These are phyloP conservation scores for Bucco capensis DNA, from an alignment of 2,113 vertebrate genomes.

Conservation along the genomic window DNA sequence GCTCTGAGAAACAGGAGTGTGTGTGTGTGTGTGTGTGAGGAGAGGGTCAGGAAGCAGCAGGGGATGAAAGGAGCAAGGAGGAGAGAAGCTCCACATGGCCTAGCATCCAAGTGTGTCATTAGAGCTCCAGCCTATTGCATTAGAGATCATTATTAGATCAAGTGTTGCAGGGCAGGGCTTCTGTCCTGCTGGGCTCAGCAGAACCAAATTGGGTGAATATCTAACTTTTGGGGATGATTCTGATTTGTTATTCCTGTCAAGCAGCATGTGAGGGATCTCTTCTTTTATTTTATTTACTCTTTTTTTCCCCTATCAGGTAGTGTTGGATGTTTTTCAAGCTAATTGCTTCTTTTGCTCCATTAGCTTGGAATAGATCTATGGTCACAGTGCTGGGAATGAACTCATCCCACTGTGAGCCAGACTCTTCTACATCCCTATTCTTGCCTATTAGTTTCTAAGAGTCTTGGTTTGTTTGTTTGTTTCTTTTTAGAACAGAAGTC, in stretches of 20 bases:
- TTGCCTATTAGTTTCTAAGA: background rate
- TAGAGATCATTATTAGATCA: background rate
- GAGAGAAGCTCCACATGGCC: background rate
- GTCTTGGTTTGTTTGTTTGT: background rate
- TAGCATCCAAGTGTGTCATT: conserved; percentile 5
- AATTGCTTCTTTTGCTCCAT: conserved; percentile 15
- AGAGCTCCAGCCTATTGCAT: background rate
- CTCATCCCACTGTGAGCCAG: background rate
- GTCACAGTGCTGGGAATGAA: background rate
- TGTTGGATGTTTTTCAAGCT: background rate
- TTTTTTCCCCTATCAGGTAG: background rate
- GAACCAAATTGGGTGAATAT: background rate
- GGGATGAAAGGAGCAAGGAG: background rate
- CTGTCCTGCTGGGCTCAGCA: background rate
- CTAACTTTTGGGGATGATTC: background rate
- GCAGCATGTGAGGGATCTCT: background rate
- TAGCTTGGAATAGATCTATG: background rate
- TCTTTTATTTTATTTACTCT: background rate
- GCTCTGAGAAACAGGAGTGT: background rate
- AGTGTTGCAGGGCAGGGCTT: background rate
- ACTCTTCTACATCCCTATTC: background rate
- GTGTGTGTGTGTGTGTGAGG: background rate
- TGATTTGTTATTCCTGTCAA: background rate
- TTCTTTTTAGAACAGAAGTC: background rate
- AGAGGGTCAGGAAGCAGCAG: background rate